Percentiles rank a stretch among this genome's conserved stretches.
phyloP scores from a whole-genome alignment of 2,888 invertebrate genomes.

The Clusia tigrina region DNA sequence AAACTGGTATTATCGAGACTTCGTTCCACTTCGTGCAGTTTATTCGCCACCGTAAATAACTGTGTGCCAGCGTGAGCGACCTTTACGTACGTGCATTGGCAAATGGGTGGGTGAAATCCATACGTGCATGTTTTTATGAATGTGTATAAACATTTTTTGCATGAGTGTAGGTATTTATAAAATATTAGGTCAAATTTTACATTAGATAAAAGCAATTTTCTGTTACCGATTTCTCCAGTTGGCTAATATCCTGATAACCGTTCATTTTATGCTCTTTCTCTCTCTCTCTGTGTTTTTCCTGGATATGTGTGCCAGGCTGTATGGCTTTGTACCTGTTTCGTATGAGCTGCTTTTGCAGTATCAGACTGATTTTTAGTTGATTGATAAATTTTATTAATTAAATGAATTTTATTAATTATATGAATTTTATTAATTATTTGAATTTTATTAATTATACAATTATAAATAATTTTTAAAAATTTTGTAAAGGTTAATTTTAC shows the following conservation, averaged over 20 bases:
- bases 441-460: no score
- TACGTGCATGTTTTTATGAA: background rate
- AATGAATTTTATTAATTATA: no score
- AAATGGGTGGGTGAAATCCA: background rate
- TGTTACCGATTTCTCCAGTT: conserved; percentile 59
- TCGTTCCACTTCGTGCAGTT: conserved; percentile 76
- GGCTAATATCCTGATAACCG: conserved; percentile 55
- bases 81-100: conserved; percentile 62
- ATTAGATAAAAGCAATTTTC: no score
- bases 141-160: no score
- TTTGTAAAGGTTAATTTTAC: no score
- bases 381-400: no score
- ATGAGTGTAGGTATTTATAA: no score
- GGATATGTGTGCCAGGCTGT: no score
- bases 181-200: no score
- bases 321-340: background rate
- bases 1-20: conserved; percentile 51
- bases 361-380: no score
- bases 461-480: no score
- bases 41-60: conserved; percentile 76
- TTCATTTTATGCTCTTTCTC: conserved; percentile 35
- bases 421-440: no score
- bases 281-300: background rate
- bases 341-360: background rate
- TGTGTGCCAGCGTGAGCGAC: conserved; percentile 78